A percentile compares a stretch with the other conserved stretches of the same genome.
phyloP scores from a whole-genome alignment of 1,140 invertebrate genomes.

The Zeugodacus cucurbitae region DNA sequence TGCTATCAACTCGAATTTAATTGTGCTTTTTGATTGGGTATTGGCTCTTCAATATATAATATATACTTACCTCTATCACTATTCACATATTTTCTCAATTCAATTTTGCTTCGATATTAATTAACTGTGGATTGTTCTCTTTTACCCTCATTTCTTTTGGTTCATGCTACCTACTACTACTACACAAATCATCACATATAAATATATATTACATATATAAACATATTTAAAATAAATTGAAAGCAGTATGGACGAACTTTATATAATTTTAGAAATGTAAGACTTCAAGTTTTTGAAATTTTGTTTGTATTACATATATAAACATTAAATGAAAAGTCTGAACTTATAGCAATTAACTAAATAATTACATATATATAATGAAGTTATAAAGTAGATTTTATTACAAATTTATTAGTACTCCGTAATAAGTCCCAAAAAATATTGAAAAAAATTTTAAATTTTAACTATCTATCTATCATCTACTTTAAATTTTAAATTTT shows the following conservation, averaged over 20 bases:
- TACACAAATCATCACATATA: neutral
- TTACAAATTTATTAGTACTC: too few relatives aligned
- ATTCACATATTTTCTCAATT: neutral
- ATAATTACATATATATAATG: neutral
- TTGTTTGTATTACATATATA: neutral
- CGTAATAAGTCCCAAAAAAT: too few relatives aligned
- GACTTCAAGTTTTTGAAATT: neutral
- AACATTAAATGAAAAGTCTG: neutral
- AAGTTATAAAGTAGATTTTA: neutral
- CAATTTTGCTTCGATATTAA: neutral
- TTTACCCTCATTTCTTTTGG: neutral
- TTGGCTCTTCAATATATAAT: neutral
- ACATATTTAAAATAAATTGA: neutral
- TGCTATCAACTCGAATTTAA: constrained; percentile 22
- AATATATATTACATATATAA: neutral
- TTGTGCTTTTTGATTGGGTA: constrained; percentile 18
- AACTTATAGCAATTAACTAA: neutral
- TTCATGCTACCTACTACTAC: neutral
- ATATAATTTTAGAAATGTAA: constrained; percentile 3
- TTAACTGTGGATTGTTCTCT: neutral
- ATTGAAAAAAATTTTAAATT: too few relatives aligned
- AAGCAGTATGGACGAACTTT: neutral
- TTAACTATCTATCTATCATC: too few relatives aligned
- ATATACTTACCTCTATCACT: neutral
- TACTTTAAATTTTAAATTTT: too few relatives aligned